phyloP scores from a whole-genome alignment of 2,797 vertebrate species.

The Hypotaenidia philippensis region DNA sequence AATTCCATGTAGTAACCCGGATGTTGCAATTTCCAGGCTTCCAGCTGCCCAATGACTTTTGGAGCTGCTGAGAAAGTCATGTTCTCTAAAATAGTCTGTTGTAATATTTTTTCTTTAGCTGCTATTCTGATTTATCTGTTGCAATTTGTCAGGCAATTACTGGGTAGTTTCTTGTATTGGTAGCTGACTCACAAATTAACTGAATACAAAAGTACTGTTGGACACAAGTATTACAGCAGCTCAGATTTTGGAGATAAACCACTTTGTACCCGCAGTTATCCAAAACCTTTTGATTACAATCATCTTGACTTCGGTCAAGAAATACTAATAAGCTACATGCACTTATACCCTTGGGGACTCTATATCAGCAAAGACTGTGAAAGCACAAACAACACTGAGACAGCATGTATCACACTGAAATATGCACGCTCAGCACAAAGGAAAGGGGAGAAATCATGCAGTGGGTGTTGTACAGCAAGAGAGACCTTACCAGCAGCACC shows the following conservation, averaged over 20 bases:
- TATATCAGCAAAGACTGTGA: neutral
- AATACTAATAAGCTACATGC: neutral
- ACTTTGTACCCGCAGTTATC: neutral
- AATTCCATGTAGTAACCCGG: neutral
- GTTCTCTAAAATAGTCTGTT: neutral
- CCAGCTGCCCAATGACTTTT: neutral
- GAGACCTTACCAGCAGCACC: neutral
- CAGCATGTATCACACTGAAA: neutral
- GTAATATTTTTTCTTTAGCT: neutral
- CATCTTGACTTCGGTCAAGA: neutral
- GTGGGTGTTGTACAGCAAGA: neutral
- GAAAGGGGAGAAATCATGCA: neutral
- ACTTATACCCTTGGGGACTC: neutral
- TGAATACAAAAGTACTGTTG: neutral
- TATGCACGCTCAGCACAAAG: neutral
- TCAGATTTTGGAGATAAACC: neutral
- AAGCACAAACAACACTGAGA: neutral
- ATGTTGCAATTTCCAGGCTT: neutral
- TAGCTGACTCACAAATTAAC: neutral
- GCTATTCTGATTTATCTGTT: neutral
- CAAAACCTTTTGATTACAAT: neutral
- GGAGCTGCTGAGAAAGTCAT: neutral
- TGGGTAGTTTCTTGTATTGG: neutral
- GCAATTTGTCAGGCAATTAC: neutral
- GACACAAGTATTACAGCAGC: neutral